Conservation (phyloP, 2,113 vertebrate genomes). For the Coracopsis vasa region DNA sequence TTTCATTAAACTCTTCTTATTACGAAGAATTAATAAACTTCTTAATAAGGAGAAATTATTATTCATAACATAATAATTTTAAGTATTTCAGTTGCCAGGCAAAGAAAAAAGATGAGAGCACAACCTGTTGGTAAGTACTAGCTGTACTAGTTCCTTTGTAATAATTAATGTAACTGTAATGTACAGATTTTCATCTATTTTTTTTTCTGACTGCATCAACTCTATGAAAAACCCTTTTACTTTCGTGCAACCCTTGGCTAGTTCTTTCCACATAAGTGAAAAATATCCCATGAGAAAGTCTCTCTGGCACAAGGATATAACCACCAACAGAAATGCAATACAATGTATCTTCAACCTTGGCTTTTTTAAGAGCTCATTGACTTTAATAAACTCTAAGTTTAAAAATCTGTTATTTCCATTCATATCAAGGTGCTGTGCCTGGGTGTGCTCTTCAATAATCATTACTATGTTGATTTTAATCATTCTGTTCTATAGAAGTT, state of each 20-base stretch:
- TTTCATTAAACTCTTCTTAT: background rate
- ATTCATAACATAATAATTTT: background rate
- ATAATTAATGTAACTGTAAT: background rate
- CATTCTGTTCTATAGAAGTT: background rate
- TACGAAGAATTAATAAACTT: background rate
- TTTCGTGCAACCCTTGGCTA: background rate
- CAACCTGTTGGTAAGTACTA: background rate
- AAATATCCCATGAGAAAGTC: background rate
- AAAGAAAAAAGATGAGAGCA: accelerated
- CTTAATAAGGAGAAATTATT: background rate
- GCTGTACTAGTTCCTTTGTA: background rate
- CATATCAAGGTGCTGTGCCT: background rate
- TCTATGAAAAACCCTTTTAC: background rate
- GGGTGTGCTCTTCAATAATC: background rate
- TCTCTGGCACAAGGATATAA: background rate
- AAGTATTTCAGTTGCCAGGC: background rate
- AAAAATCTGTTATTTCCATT: background rate
- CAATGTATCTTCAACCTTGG: background rate
- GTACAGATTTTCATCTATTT: background rate
- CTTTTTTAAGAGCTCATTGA: background rate
- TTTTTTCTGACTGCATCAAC: background rate
- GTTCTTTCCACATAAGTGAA: background rate
- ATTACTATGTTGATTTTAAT: background rate
- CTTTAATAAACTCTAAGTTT: background rate
- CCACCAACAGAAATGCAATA: background rate